Evolutionary conservation across 1,140 invertebrate genomes (phyloP).

Genomic region (Magallana angulata): DNA sequence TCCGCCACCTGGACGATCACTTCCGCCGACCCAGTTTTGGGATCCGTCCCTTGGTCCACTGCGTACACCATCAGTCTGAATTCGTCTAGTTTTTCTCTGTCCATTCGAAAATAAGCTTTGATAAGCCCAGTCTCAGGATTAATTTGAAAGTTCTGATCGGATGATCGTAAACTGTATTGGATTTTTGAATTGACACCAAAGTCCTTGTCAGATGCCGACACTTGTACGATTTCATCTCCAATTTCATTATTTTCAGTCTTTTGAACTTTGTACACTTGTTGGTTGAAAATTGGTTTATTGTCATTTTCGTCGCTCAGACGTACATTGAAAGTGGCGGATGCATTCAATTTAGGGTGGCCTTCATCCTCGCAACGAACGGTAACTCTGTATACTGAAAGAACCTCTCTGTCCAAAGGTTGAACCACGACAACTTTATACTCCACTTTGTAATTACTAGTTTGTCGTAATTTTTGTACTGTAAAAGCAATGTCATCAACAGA

Average conservation of each 20-base stretch:
- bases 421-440: conserved; percentile 72
- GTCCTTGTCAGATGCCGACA: conserved; percentile 93
- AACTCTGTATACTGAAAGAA: conserved; percentile 54
- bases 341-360: conserved; percentile 87
- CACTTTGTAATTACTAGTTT: conserved; percentile 41
- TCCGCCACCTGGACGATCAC: conserved; percentile 93
- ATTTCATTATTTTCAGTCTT: conserved; percentile 81
- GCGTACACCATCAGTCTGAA: conserved; percentile 90
- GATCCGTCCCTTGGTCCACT: conserved; percentile 45
- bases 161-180: conserved; percentile 66
- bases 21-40: conserved; percentile 93
- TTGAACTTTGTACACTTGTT: conserved; percentile 43
- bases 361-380: conserved; percentile 81
- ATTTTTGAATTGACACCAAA: conserved; percentile 89
- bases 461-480: conserved; percentile 64
- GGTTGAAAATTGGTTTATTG: conserved; percentile 88
- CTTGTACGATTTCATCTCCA: conserved; percentile 87
- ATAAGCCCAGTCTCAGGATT: conserved; percentile 62
- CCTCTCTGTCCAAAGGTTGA: conserved; percentile 65
- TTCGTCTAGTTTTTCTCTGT: conserved; percentile 60
- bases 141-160: conserved; percentile 55
- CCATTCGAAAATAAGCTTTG: conserved; percentile 52
- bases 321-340: conserved; percentile 93
- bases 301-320: conserved; percentile 95
- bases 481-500: conserved; percentile 60